A percentile compares a stretch with the other conserved stretches of the same genome.
Conservation (phyloP, 2,888 invertebrate genomes). For the Opisthograptis luteolata region DNA sequence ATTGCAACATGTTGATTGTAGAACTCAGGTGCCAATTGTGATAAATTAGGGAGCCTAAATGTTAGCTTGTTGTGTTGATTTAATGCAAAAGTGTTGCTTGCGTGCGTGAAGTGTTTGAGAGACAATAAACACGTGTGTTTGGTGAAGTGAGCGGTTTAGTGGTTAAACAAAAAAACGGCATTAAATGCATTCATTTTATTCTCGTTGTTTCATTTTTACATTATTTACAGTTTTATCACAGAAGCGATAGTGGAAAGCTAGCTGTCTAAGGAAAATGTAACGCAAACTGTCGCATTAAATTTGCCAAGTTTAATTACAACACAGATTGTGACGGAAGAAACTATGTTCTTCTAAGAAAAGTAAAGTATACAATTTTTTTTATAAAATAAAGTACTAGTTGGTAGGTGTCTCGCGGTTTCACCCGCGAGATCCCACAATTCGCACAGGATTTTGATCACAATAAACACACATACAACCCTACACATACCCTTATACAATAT, state of each 20-base stretch:
- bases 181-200: conserved; percentile 79
- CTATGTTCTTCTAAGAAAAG: no score
- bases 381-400: no score
- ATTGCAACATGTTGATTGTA: conserved; percentile 55
- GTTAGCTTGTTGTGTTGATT: conserved; percentile 34
- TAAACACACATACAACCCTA: no score
- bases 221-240: conserved; percentile 9
- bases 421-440: no score
- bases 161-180: conserved; percentile 74
- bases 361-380: no score
- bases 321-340: no score
- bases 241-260: conserved; percentile 1
- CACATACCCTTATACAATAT: no score
- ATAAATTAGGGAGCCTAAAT: conserved; percentile 79
- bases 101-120: conserved; percentile 6
- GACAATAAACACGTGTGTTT: not conserved
- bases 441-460: no score
- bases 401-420: no score
- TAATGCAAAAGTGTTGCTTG: conserved; percentile 8
- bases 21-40: conserved; percentile 82
- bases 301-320: no score
- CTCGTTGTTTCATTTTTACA: conserved; percentile 55
- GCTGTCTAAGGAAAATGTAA: no score
- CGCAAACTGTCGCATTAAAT: no score
- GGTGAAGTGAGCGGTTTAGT: conserved; percentile 37